Percentiles rank a stretch among this genome's conserved stretches.
Evolutionary conservation across 2,888 invertebrate genomes (phyloP).

Genomic region (Drosophila niveifrons): DNA sequence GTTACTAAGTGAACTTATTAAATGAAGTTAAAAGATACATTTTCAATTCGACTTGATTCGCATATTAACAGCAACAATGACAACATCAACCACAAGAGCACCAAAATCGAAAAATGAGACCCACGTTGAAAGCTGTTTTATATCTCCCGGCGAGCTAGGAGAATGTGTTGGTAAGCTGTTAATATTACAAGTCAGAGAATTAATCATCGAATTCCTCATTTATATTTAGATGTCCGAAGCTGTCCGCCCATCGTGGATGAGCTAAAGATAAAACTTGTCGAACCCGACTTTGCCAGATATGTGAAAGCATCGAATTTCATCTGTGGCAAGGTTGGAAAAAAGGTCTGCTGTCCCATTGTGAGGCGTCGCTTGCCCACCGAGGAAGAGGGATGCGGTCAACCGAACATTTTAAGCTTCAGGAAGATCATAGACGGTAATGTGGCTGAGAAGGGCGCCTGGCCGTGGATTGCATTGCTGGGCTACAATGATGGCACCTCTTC

Average conservation of each 20-base stretch:
- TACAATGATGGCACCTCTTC: constrained; percentile 86
- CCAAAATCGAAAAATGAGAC: constrained; percentile 20
- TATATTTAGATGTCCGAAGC: constrained; percentile 64
- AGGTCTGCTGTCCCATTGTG: constrained; percentile 81
- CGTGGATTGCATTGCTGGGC: constrained; percentile 92
- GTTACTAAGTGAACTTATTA: no score
- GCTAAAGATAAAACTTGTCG: constrained; percentile 64
- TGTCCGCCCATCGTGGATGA: constrained; percentile 70
- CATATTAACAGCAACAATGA: constrained; percentile 15
- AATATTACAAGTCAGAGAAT: background rate
- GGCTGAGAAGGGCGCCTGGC: constrained; percentile 89
- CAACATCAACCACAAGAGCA: background rate
- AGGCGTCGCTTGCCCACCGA: constrained; percentile 76
- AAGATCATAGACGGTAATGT: constrained; percentile 90
- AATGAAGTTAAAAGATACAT: no score
- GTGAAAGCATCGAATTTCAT: constrained; percentile 77
- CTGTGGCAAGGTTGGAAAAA: constrained; percentile 65
- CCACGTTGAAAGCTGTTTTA: constrained; percentile 52
- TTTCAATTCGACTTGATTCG: no score
- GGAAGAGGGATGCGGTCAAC: constrained; percentile 88
- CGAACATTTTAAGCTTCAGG: constrained; percentile 86
- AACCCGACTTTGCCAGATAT: constrained; percentile 68
- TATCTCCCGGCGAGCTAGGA: constrained; percentile 68
- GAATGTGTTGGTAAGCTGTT: constrained; percentile 72
- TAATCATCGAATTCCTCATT: background rate